Base-by-base conservation (phyloP, 2,888 invertebrate genomes). In the Leptinotarsa tumamoca region DNA sequence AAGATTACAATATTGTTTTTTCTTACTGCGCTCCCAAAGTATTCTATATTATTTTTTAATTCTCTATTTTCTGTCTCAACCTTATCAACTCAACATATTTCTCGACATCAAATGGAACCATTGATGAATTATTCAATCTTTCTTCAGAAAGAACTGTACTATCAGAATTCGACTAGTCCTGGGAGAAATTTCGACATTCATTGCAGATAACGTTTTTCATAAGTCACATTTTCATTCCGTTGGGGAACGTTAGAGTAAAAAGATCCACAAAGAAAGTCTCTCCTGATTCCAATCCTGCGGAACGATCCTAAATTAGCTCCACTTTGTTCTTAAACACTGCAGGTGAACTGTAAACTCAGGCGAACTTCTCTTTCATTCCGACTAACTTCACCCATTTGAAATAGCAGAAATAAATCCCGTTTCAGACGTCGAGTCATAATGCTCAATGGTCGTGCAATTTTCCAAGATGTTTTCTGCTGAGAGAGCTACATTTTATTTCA, bases 1-100 rank as follows among this genome's bases (percentile, higher is more conserved):
- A 61, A 61, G 17, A 71, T 63, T 3, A 71, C 21, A 13, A 71
- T 61, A 10, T 67, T 67, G n/a, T 67, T 72, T 18, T 72, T 66
- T 43, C 33, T 72, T 1, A 18, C 7, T 43, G 49, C 14, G 33
- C 67, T 67, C 27, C 43, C 67, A 10, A 67, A 23, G 4, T 14
- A 58, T 18, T 58, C 58, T 13, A 58, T 23, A 14, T 21, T 58
- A 14, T 18, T 21, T 3, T 13, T 18, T 4, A 58, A 23, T 13
- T 58, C 15, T 58, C 14, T 7, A 21, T 15, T 58, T 58, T 58
- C 4, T 58, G 10, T 58, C 13, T 14, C 58, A 21, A 58, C 58
- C 15, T 21, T 14, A 10, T 23, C 58, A 18, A 56, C 56, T 21
- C 4, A 27, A 27, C 43, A 10, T 43, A 43, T 43, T 43, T 43